phyloP scores from a whole-genome alignment of 2,797 vertebrate species.

The Dipus sagitta region DNA sequence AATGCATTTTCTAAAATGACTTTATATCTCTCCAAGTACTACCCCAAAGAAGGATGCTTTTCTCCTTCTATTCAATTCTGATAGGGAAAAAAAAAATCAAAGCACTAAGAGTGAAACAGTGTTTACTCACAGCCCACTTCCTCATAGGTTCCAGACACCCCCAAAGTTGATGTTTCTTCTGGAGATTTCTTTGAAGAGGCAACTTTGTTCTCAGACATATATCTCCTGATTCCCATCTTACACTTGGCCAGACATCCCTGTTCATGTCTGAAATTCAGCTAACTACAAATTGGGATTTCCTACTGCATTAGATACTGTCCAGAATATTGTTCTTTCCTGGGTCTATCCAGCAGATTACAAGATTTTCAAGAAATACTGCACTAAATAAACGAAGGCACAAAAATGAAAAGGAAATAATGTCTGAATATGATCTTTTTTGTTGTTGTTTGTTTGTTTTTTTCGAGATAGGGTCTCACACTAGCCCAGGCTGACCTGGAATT shows the following conservation, averaged over 20 bases:
- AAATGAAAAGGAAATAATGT: background rate
- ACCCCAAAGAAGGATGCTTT: background rate
- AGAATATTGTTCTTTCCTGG: background rate
- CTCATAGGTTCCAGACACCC: background rate
- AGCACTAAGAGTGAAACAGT: background rate
- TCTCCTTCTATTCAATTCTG: background rate
- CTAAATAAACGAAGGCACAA: too few species aligned
- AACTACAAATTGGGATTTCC: background rate
- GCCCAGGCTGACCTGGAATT: too few species aligned
- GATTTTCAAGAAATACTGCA: background rate
- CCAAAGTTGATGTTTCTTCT: background rate
- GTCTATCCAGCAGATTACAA: conserved; percentile 13
- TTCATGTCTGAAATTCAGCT: background rate
- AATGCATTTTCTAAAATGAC: too few species aligned
- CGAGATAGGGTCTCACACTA: too few species aligned
- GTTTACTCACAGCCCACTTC: background rate
- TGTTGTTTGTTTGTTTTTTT: too few species aligned
- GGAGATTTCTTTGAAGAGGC: background rate
- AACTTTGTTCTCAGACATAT: conserved; percentile 6
- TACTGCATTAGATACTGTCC: background rate
- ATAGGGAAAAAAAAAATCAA: background rate
- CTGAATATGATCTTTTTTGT: background rate
- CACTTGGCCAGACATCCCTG: background rate
- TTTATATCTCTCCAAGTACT: background rate
- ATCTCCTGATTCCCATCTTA: background rate